Evolutionary conservation across 2,797 vertebrate species (phyloP).

Genomic region (Syncerus caffer): DNA sequence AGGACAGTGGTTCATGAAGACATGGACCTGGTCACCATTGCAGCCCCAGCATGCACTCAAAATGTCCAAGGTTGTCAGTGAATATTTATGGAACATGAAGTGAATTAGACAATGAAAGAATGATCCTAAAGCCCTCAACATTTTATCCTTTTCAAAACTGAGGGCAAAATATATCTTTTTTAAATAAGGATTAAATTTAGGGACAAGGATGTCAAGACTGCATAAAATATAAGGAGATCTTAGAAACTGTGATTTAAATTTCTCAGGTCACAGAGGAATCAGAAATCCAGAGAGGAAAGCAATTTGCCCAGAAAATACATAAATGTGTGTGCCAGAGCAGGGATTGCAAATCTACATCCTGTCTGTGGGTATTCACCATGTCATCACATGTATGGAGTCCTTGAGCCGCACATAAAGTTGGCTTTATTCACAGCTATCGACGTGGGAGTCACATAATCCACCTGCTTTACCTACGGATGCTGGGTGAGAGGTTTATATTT

Average conservation of each 20-base stretch:
- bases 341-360: neutral
- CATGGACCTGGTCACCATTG: neutral
- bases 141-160: neutral
- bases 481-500: neutral
- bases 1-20: neutral
- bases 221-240: neutral
- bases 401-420: neutral
- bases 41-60: neutral
- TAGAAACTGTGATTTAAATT: neutral
- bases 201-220: neutral
- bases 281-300: neutral
- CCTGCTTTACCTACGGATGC: neutral
- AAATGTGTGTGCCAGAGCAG: neutral
- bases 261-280: neutral
- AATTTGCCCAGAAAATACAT: neutral
- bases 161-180: neutral
- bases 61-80: neutral
- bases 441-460: neutral
- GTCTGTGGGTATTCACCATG: neutral
- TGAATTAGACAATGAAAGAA: neutral
- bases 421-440: neutral
- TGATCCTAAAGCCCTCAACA: neutral
- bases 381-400: neutral
- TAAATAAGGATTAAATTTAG: neutral
- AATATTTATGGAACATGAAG: neutral